These are phyloP conservation scores for Pentalonia nigronervosa DNA, from an alignment of 1,140 invertebrate species.

Conservation along the genomic window DNA sequence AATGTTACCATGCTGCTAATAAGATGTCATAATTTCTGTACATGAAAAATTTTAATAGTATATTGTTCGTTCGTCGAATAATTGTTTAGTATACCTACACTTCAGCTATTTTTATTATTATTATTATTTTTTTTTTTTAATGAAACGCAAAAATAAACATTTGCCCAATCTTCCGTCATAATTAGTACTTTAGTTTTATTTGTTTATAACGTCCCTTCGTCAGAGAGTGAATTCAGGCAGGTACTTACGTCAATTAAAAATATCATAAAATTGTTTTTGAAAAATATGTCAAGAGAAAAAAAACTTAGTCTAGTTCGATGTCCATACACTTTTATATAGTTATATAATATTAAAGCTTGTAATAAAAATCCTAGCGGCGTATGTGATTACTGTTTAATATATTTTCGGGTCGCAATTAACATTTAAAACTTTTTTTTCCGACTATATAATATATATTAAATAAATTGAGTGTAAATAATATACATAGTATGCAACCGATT, in stretches of 20 bases:
- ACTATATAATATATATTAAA: slow-evolving; percentile 2
- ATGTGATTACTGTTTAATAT: not conserved
- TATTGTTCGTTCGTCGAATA: slow-evolving; percentile 10
- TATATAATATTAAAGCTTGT: no score
- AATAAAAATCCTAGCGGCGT: no score
- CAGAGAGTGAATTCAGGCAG: not conserved
- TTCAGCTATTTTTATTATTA: not conserved
- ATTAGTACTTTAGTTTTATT: not conserved
- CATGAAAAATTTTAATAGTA: not conserved
- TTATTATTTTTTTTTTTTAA: not conserved
- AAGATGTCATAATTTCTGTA: slow-evolving; percentile 2
- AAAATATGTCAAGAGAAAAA: slow-evolving; percentile 1
- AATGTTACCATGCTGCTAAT: not conserved
- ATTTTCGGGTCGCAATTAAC: not conserved
- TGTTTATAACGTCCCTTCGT: not conserved
- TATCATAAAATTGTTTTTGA: not conserved
- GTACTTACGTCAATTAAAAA: not conserved
- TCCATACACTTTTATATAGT: no score
- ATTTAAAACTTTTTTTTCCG: not conserved
- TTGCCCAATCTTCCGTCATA: not conserved
- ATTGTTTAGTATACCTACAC: not conserved
- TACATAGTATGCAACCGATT: not conserved
- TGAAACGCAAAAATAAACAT: slow-evolving; percentile 8
- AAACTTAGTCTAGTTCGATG: not conserved
- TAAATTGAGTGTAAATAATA: slow-evolving; percentile 5